Percentiles rank a stretch among this genome's conserved stretches.
phyloP scores from a whole-genome alignment of 2,113 vertebrate genomes.

The Numenius arquata region DNA sequence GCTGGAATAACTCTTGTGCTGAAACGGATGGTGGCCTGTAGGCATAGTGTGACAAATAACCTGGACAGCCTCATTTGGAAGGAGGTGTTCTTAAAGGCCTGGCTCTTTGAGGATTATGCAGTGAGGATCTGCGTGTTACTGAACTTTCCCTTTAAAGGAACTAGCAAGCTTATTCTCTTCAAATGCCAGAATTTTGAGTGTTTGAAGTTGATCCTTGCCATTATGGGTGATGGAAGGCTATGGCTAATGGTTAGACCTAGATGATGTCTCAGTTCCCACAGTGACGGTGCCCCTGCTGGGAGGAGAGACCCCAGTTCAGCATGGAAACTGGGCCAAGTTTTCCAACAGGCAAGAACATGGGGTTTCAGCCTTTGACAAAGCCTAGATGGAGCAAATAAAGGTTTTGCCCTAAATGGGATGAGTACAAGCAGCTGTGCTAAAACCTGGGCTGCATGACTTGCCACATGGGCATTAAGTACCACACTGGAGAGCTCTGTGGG shows the following conservation, averaged over 20 bases:
- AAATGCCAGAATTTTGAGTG: not conserved
- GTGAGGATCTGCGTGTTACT: not conserved
- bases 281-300: not conserved
- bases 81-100: not conserved
- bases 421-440: not conserved
- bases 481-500: not conserved
- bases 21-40: not conserved
- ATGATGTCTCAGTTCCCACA: not conserved
- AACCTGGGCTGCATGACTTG: fast-evolving
- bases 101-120: not conserved
- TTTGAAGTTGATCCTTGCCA: not conserved
- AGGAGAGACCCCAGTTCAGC: not conserved
- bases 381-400: not conserved
- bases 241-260: not conserved
- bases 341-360: not conserved
- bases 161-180: not conserved
- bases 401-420: not conserved
- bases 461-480: not conserved
- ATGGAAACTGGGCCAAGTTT: not conserved
- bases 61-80: not conserved
- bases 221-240: not conserved
- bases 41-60: not conserved
- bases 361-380: not conserved
- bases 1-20: not conserved
- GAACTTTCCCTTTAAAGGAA: not conserved